phyloP scores from a whole-genome alignment of 2,113 vertebrate species.

The Grammatotria lemairii region DNA sequence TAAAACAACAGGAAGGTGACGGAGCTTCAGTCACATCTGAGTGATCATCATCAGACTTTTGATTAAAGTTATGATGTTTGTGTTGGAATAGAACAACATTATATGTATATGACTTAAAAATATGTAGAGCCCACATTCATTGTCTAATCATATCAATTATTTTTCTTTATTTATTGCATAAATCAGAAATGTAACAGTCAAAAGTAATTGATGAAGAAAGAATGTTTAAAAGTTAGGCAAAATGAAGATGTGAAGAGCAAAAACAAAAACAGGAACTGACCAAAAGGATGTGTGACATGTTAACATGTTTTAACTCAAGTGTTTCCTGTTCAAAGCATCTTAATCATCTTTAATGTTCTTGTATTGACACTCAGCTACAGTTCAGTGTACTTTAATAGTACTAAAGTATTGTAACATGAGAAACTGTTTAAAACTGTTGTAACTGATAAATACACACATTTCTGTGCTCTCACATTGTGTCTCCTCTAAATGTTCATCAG shows the following conservation, averaged over 20 bases:
- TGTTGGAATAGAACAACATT: background rate
- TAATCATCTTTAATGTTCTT: rapidly evolving
- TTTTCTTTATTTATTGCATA: background rate
- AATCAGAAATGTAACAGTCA: background rate
- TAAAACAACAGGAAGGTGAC: background rate
- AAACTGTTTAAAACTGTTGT: background rate
- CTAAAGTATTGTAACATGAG: background rate
- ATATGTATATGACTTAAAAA: background rate
- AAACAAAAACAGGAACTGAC: background rate
- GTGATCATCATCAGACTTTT: background rate
- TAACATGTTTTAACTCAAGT: background rate
- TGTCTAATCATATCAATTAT: rapidly evolving
- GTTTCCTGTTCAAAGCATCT: background rate
- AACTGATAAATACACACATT: background rate
- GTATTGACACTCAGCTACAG: background rate
- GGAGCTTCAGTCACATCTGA: background rate
- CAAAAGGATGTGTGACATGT: background rate
- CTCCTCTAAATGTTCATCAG: background rate
- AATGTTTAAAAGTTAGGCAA: background rate
- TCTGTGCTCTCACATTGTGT: background rate
- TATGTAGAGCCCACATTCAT: background rate
- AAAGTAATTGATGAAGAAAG: rapidly evolving
- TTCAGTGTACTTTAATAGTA: background rate
- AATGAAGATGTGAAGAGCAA: background rate
- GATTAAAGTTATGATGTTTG: rapidly evolving